Evolutionary conservation across 2,888 invertebrate species (phyloP), one percentile per base, ranked within the genome.

Genomic region (Nasonovia ribisnigri): DNA sequence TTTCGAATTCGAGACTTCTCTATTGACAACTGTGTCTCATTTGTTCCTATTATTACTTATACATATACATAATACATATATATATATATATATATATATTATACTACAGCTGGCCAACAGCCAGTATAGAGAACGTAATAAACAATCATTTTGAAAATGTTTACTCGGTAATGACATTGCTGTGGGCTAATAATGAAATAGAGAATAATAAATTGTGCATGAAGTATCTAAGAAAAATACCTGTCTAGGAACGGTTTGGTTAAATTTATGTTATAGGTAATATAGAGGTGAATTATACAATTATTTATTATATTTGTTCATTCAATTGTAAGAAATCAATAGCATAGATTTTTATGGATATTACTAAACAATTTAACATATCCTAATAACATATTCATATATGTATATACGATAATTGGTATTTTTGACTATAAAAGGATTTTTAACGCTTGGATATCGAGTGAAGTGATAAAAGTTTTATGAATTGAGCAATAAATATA

Each of bases 61-160:
- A 87, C 48, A 48, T 48, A 84, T 24, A 43, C 13, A 84, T 84
- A 36, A 36, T 36, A 77, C 36, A 57, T 6, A 57, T 11, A 60
- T 11, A 60, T 11, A 60, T 11, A 60, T n/a, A 67, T 16, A 60
- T 77, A 77, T 16, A 36, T 36, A 77, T 42, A 36, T 77, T 6
- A 77, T 20, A 24, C 77, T 43, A 20, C 29, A 43, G 48, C 84
- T 91, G 91, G 91, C 91, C 84, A n/a, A 91, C 16, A 54, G 91
- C 91, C 91, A 84, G 51, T 77, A 8, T 36, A 77, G 20, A 77
- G 36, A 54, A 54, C 51, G 54, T 84, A 84, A 91, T 84, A 84
- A 84, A 84, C 91, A 43, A 84, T 91, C 84, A 20, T 91, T 91
- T 91, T 54, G 84, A 91, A 91, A 91, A 91, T 91, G 84, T 91